Base-by-base conservation (phyloP, 2,888 invertebrate genomes). In the Ceratothoa steindachneri region DNA sequence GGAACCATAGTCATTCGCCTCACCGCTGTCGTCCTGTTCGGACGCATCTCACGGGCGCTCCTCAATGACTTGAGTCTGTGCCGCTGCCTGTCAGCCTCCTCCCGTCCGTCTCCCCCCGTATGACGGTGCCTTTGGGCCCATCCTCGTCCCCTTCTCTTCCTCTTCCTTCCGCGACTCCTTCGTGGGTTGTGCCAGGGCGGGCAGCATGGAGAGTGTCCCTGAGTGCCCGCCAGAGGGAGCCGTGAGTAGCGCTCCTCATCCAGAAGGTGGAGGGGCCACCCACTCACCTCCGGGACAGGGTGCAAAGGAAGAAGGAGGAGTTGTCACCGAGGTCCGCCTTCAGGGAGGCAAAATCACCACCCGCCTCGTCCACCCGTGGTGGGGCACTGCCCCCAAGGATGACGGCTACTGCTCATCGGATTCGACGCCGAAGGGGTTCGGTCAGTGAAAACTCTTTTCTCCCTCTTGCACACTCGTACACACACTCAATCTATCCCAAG, bases 341-440 rank as follows among this genome's bases (percentile, higher is more conserved):
- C 67, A 55, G 28, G 77, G 77, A 12, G 77, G 77, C 24, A 72
- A 75, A 30, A 29, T 69, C 31, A 55, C 72, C 65, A 77, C 77
- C 28, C 52, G 74, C 19, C 69, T 77, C 19, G 75, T 71, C 29
- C 31, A 67, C 28, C 71, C 77, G 3, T 64, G 66, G 51, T 65
- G 67, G 5, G n/a, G n/a, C n/a, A 67, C 67, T 51, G 71, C 68
- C 22, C 29, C 70, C 64, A 31, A 75, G 12, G 77, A 77, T 51
- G 77, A 77, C 53, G 77, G 77, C 41, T 77, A 77, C 55, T 75
- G 70, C 66, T 77, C 77, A 30, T 77, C 77, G 2, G 75, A 77
- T 75, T 77, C 77, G 29, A 77, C 75, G 3, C 77, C 77, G 15
- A 77, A 77, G 68, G 70, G 74, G 30, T 51, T 73, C 67, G 77